phyloP scores from a whole-genome alignment of 2,888 invertebrate species.

The Cosmia trapezina region DNA sequence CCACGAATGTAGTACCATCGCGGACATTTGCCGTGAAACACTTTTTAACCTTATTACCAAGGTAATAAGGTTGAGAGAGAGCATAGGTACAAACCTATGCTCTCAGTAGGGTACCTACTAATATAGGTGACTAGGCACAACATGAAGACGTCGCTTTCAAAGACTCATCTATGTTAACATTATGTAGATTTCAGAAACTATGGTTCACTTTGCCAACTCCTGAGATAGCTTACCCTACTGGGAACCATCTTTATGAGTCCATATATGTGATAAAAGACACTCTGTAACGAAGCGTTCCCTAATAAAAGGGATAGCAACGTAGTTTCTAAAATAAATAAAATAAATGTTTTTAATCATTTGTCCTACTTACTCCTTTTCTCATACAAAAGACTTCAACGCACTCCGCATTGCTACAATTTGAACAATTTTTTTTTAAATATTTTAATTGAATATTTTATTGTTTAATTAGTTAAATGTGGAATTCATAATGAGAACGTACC shows the following conservation, averaged over 20 bases:
- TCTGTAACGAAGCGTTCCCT: neutral
- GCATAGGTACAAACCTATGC: too few relatives aligned
- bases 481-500: neutral
- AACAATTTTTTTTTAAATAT: neutral
- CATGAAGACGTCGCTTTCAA: too few relatives aligned
- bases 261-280: neutral
- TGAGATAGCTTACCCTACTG: neutral
- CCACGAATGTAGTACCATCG: too few relatives aligned
- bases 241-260: neutral
- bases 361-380: neutral
- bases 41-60: too few relatives aligned
- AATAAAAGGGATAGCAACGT: neutral
- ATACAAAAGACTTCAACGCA: constrained; percentile 71
- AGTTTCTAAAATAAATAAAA: neutral
- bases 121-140: too few relatives aligned
- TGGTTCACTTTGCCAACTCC: neutral
- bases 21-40: too few relatives aligned
- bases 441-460: constrained; percentile 23
- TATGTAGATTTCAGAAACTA: neutral
- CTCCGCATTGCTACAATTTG: neutral
- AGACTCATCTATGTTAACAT: neutral
- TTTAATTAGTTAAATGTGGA: constrained; percentile 22
- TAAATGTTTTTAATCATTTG: neutral
- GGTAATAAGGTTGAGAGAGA: too few relatives aligned
- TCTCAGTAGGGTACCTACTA: too few relatives aligned